Percentiles rank a stretch among this genome's conserved stretches.
Evolutionary conservation across 1,140 invertebrate genomes (phyloP).

Genomic region (Bilobella aurantiaca): DNA sequence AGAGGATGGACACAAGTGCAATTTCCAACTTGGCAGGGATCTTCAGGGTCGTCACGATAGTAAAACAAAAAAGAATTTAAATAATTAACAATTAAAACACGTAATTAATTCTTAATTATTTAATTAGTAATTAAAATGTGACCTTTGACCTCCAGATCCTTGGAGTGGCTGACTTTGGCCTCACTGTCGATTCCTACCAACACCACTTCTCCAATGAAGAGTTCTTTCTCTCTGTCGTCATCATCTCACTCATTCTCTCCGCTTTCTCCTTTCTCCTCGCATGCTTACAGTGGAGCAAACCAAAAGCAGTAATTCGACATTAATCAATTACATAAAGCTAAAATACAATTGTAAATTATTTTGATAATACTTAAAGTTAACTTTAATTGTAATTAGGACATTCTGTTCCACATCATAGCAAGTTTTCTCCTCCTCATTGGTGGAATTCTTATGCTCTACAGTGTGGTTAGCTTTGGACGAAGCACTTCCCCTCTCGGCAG

Average conservation of each 20-base stretch:
- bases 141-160: not conserved
- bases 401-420: not conserved
- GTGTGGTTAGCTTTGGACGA: not conserved
- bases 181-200: not conserved
- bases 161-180: constrained; percentile 8
- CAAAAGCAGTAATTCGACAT: not conserved
- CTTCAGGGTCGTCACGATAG: not conserved
- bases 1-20: not conserved
- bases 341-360: not conserved
- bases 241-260: not conserved
- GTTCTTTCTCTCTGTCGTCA: not conserved
- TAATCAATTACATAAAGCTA: not conserved
- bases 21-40: not conserved
- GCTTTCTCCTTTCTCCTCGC: not conserved
- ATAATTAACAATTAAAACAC: too few species aligned
- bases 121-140: not conserved
- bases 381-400: not conserved
- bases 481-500: not conserved
- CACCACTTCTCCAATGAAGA: constrained; percentile 1
- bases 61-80: too few species aligned
- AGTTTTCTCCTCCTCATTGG: not conserved
- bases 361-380: not conserved
- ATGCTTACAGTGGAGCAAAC: not conserved
- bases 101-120: not conserved
- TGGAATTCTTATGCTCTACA: not conserved